Percentiles rank a stretch among this genome's conserved stretches.
Conservation (phyloP, 2,797 vertebrate genomes). For the Mustela erminea region DNA sequence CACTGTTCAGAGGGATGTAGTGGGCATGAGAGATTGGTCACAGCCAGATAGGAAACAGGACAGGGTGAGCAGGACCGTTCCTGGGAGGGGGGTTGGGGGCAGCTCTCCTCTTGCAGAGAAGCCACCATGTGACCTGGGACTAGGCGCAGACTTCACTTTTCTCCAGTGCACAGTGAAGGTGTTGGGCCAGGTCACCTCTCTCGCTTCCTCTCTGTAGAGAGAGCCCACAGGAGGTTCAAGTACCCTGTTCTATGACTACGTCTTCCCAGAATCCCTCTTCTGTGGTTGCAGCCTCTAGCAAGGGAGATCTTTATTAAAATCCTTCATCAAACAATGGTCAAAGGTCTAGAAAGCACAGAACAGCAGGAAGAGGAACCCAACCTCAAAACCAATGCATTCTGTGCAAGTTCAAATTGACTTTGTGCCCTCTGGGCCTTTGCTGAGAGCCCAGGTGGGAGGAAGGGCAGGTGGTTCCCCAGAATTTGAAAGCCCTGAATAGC, state of each 20-base stretch:
- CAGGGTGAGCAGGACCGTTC: rapidly evolving
- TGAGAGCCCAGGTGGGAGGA: background rate
- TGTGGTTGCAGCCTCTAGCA: background rate
- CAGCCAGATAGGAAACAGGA: rapidly evolving
- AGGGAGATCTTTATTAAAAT: background rate
- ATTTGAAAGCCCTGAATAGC: background rate
- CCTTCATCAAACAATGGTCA: background rate
- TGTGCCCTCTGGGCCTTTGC: background rate
- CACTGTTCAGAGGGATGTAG: background rate
- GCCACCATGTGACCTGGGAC: background rate
- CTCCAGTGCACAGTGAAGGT: background rate
- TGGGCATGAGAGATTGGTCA: background rate
- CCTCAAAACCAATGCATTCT: background rate
- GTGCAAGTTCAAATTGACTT: background rate
- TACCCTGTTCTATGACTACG: rapidly evolving
- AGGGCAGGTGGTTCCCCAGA: background rate
- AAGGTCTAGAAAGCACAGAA: background rate
- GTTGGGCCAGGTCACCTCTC: background rate
- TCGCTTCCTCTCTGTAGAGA: background rate
- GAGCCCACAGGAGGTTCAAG: background rate
- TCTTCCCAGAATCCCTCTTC: background rate
- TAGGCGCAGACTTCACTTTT: background rate
- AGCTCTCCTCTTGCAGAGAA: background rate
- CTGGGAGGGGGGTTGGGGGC: background rate
- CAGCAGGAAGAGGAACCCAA: background rate